Conservation (phyloP, 2,113 vertebrate species). For the Xenopus tropicalis region UCB_Xtro_10.0 CM004443.2:70519001-70519500, state of each 20-base stretch:
- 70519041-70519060: too few relatives aligned
- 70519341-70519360: constrained; percentile 79
- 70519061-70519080: too few relatives aligned
- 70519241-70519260: constrained; percentile 78
- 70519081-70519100: too few relatives aligned
- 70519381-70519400: constrained; percentile 79
- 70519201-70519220: constrained; percentile 84
- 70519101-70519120: too few relatives aligned
- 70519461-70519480: constrained; percentile 69
- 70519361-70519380: constrained; percentile 73
- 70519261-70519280: constrained; percentile 89
- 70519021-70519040: too few relatives aligned
- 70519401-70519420: constrained; percentile 81
- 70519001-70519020: too few relatives aligned
- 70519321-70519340: constrained; percentile 87
- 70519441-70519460: constrained; percentile 77
- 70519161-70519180: too few relatives aligned
- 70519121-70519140: too few relatives aligned
- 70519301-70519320: constrained; percentile 78
- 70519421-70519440: constrained; percentile 82
- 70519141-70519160: too few relatives aligned
- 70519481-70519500: constrained; percentile 75
- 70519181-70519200: not conserved
- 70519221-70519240: constrained; percentile 76
- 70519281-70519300: constrained; percentile 79